Evolutionary conservation across 2,888 invertebrate genomes (phyloP).

Genomic region (Mylabris sibirica): DNA sequence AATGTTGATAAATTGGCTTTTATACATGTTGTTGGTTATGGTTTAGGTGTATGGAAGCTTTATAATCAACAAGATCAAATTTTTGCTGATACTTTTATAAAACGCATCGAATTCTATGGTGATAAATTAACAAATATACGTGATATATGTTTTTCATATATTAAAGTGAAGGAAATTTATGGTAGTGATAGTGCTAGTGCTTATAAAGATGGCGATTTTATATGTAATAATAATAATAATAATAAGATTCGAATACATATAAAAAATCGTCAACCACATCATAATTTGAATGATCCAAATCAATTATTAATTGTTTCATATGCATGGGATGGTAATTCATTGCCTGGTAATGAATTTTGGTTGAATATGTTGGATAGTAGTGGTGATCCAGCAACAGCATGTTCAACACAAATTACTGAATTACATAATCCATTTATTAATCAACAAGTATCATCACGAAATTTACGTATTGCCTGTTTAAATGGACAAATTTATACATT

Average conservation of each 20-base stretch:
- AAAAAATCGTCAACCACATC: constrained; percentile 66
- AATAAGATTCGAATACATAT: constrained; percentile 59
- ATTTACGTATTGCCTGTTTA: constrained; percentile 63
- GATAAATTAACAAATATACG: constrained; percentile 64
- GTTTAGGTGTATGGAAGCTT: constrained; percentile 72
- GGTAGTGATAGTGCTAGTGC: constrained; percentile 51
- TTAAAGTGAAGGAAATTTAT: constrained; percentile 57
- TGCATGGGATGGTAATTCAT: constrained; percentile 76
- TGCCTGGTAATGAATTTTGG: constrained; percentile 81
- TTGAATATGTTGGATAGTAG: constrained; percentile 63
- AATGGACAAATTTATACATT: constrained; percentile 43
- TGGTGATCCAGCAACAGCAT: constrained; percentile 70
- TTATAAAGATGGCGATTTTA: constrained; percentile 59
- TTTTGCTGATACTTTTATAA: constrained; percentile 70
- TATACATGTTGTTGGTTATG: constrained; percentile 72
- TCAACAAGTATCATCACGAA: constrained; percentile 61
- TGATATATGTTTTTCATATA: constrained; percentile 73
- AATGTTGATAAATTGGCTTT: constrained; percentile 65
- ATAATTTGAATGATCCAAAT: constrained; percentile 61
- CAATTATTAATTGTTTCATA: constrained; percentile 44
- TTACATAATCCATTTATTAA: constrained; percentile 69
- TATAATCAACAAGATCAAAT: constrained; percentile 69
- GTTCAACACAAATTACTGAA: constrained; percentile 68
- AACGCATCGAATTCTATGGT: constrained; percentile 62
- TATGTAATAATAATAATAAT: no score